phyloP scores from a whole-genome alignment of 2,113 vertebrate genomes.

The Hirundichthys speculiger region DNA sequence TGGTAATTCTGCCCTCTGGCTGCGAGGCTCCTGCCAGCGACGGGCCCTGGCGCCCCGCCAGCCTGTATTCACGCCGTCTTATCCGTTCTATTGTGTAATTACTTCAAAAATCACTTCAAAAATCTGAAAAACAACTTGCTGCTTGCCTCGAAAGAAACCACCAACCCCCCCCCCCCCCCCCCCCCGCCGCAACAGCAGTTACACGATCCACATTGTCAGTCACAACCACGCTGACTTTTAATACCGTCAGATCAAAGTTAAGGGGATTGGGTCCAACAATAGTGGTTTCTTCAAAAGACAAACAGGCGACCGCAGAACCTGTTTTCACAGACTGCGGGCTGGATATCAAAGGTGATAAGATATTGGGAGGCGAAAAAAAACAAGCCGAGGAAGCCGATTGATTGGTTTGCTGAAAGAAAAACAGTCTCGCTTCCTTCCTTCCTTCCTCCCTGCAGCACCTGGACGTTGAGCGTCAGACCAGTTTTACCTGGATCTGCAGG shows the following conservation, averaged over 20 bases:
- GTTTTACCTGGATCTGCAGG: slow-evolving; percentile 52
- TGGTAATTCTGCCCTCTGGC: slow-evolving; percentile 50
- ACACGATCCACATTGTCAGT: slow-evolving; percentile 24
- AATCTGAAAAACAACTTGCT: slow-evolving; percentile 53
- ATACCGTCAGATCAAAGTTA: slow-evolving; percentile 54
- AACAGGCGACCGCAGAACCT: slow-evolving; percentile 44
- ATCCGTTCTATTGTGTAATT: slow-evolving; percentile 44
- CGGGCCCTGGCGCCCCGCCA: slow-evolving; percentile 41
- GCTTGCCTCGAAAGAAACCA: slow-evolving; percentile 27
- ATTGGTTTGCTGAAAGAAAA: slow-evolving; percentile 33
- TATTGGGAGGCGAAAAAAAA: slow-evolving; percentile 40
- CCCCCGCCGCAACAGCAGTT: slow-evolving; percentile 22
- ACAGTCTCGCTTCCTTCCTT: slow-evolving; percentile 20
- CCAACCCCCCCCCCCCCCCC: too few relatives aligned
- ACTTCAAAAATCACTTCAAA: slow-evolving; percentile 20
- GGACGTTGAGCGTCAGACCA: slow-evolving; percentile 53
- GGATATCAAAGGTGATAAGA: slow-evolving; percentile 45
- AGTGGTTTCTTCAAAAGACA: slow-evolving; percentile 50
- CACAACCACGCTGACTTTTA: slow-evolving; percentile 12
- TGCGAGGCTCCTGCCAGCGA: slow-evolving; percentile 48
- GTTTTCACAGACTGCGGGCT: slow-evolving; percentile 30
- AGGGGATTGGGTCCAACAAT: slow-evolving; percentile 44
- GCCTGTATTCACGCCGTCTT: slow-evolving; percentile 13
- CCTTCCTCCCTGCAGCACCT: slow-evolving; percentile 51
- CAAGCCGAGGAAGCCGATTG: slow-evolving; percentile 44